Base-by-base conservation (phyloP, 53 echinoderm and acorn worm genomes). In the Echinometra lucunter region DNA sequence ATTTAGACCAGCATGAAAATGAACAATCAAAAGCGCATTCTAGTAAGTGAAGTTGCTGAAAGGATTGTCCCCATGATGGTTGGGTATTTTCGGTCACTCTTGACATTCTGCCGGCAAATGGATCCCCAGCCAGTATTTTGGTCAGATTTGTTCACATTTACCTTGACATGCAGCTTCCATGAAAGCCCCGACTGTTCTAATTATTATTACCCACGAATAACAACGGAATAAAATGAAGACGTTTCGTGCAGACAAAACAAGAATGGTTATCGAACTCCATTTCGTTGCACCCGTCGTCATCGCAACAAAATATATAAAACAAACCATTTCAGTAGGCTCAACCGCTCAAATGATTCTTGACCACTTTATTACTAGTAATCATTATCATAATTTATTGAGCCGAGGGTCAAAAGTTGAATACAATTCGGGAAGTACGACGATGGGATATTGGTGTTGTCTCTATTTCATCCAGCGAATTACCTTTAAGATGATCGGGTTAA, bases 401-500 rank as follows among this genome's bases (percentile, higher is more conserved):
- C n/a, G n/a, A 72, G 63, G 63, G 72, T 72, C n/a, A 72, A 16
- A 72, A 35, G 72, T 72, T 72, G 35, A 35, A 72, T 53, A 53
- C 8, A 53, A 63, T 63, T 63, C 23, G 21, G 58, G 12, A 78
- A 40, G 78, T 78, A 78, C 6, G 42, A 18, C 6, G 40, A 32
- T 32, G 28, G 2, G 32, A 72, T 35, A 3, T 35, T 72, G 42
- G 23, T 1, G 45, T 2, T 35, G 30, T 38, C 44, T n/a, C 44
- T 34, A 38, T 45, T 82, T 82, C 35, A 45, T 44, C 83, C 32
- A 45, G 27, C 15, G 5, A 47, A 28, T 23, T 15, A 49, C 60
- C 60, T 89, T 89, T 89, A 89, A 89, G 37, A 58, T 58, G 60
- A 89, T 89, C 58, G 37, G n/a, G 37, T 37, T 89, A 89, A 58